Evolutionary conservation across 2,797 vertebrate genomes (phyloP), one percentile per base, ranked within the genome.

Genomic region (Hypotaenidia okinawae): DNA sequence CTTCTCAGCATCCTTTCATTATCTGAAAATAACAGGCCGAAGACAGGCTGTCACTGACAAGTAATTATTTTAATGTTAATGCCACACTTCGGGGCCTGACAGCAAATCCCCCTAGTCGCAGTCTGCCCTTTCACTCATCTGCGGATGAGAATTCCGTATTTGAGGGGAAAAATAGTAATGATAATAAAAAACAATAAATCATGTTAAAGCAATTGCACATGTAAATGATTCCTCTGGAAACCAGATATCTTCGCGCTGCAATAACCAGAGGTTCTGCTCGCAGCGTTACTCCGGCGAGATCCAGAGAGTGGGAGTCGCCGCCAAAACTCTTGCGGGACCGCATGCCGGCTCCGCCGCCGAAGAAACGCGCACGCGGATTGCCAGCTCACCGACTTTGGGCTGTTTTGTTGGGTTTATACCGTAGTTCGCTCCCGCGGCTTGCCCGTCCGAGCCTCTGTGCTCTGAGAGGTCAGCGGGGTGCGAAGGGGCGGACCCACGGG

Each of bases 21-120:
- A 95, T 90, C 59, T 87, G 61, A 73, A 97, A 96, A 87, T 75
- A 92, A 94, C 94, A 82, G 39, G 59, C 80, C 87, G 28, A 61
- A 87, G 90, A 87, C 37, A 24, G 79, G 57, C 57, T 80, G 58
- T 73, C 67, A 76, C 54, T 91, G 96, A 78, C 33, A 95, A 94
- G 68, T 70, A 72, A 96, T 93, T 91, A 92, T 86, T 96, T 97
- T 94, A 49, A 96, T 94, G 95, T 93, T 93, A 95, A 97, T 80
- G 69, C 70, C 73, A 95, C 61, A 81, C 79, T 96, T 88, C 21
- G 23, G 63, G 89, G 87, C 75, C 73, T 70, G 91, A 95, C 12
- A 94, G 72, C 59, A 95, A 93, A 96, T 94, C 76, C 75, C 45
- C 61, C 58, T 43, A 63, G 77, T 28, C 54, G 43, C 75, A 51